phyloP scores from a whole-genome alignment of 1,140 invertebrate species.

The Oryzaephilus surinamensis region DNA sequence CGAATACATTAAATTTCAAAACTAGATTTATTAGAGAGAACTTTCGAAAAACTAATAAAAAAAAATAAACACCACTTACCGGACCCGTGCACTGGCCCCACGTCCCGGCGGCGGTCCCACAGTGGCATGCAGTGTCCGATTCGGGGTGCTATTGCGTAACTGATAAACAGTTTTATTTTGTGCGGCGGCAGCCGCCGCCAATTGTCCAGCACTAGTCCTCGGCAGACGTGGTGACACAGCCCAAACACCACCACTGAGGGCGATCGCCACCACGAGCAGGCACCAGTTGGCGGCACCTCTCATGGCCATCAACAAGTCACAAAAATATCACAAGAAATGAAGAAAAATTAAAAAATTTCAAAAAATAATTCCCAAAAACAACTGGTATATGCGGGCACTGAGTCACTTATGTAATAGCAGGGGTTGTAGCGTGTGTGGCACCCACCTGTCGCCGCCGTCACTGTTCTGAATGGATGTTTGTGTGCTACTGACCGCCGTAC shows the following conservation, averaged over 20 bases:
- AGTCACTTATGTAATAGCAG: background rate
- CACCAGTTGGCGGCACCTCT: constrained; percentile 25
- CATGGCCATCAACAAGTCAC: constrained; percentile 16
- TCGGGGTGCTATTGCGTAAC: constrained; percentile 19
- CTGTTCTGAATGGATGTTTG: constrained; percentile 15
- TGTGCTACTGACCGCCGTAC: constrained; percentile 20
- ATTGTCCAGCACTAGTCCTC: constrained; percentile 33
- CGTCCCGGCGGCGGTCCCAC: constrained; percentile 17
- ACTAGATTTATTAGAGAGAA: too few species aligned
- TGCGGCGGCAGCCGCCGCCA: constrained; percentile 30
- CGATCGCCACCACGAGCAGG: constrained; percentile 24
- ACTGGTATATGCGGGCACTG: background rate
- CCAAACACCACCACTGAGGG: constrained; percentile 8
- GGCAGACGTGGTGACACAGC: constrained; percentile 28
- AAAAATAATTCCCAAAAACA: background rate
- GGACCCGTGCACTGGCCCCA: constrained; percentile 19
- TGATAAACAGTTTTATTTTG: constrained; percentile 30
- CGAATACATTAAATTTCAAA: too few species aligned
- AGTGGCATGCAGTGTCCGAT: constrained; percentile 9
- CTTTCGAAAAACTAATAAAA: too few species aligned
- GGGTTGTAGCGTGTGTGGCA: background rate
- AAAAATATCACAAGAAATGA: constrained; percentile 2
- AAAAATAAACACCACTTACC: constrained; percentile 15
- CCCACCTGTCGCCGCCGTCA: constrained; percentile 10
- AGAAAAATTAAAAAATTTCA: background rate